Base-by-base conservation (phyloP, 2,888 invertebrate genomes). In the Heliconius hortense region DNA sequence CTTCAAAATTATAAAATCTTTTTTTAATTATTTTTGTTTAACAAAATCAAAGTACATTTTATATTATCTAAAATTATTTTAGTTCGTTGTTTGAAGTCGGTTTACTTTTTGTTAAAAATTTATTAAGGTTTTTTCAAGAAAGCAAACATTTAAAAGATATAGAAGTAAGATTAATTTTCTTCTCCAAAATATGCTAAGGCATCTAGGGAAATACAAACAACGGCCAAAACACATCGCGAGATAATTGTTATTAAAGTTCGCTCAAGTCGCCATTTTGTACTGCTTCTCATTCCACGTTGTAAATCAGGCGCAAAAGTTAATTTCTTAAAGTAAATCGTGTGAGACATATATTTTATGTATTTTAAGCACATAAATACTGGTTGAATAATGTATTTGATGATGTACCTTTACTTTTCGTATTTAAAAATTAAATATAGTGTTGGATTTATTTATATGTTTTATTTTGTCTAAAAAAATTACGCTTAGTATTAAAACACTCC, bases 141-240 rank as follows among this genome's bases (percentile, higher is more conserved):
- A 24, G n/a, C 15, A 24, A 64, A 64, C 24, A 66, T 66, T 66
- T 66, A 39, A 24, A 39, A 13, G 7, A 66, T 1, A 39, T 39
- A 43, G 39, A 24, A 64, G 13, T n/a, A 39, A 64, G 63, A 24
- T 43, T 43, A 66, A 43, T 66, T 66, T 24, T 64, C 66, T 66
- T 2, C 39, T 26, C 39, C 66, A 39, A 66, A 66, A 66, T 39
- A 39, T 43, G 24, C 66, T 1, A 43, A n/a, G 39, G 66, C 66
- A 66, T 3, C 39, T 8, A 66, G 66, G 66, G 66, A 66, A 66
- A 66, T 66, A 43, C 66, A 43, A 66, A 66, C 39, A 66, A 66
- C 24, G 15, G 24, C 66, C 64, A 24, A 39, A 24, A 43, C 24
- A 39, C 39, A 3, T 43, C 66, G 24, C 64, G 35, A 39, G 39